Conservation (phyloP, 2,797 vertebrate genomes). For the Ibycter americanus region DNA sequence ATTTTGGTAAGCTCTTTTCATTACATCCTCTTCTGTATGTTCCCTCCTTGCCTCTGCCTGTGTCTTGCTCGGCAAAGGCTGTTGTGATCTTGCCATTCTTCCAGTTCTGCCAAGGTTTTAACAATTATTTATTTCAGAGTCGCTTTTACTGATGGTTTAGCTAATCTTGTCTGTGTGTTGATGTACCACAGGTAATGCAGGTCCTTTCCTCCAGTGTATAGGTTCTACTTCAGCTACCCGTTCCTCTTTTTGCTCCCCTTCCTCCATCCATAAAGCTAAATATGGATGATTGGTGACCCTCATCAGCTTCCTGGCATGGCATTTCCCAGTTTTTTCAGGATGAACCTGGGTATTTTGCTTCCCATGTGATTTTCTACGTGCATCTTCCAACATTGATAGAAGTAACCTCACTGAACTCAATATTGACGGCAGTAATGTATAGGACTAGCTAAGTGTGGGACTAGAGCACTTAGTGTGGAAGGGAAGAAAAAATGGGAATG, state of each 20-base stretch:
- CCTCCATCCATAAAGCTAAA: neutral
- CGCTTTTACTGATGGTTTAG: neutral
- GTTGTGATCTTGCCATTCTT: neutral
- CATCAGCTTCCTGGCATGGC: neutral
- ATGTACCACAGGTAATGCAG: accelerated
- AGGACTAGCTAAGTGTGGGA: neutral
- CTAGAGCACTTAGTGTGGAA: neutral
- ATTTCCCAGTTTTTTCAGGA: neutral
- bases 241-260: neutral
- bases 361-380: neutral
- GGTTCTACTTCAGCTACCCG: neutral
- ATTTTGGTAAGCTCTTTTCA: neutral
- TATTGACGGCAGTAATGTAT: neutral
- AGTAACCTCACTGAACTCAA: neutral
- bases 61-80: neutral
- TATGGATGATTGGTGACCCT: neutral
- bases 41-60: neutral
- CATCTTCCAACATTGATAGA: neutral
- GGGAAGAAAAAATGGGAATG: neutral
- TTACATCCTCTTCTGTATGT: neutral
- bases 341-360: neutral
- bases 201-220: neutral
- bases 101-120: neutral
- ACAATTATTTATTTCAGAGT: neutral
- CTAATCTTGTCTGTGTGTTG: neutral